Conservation (phyloP, 2,888 invertebrate species). For the Troilus luridus region DNA sequence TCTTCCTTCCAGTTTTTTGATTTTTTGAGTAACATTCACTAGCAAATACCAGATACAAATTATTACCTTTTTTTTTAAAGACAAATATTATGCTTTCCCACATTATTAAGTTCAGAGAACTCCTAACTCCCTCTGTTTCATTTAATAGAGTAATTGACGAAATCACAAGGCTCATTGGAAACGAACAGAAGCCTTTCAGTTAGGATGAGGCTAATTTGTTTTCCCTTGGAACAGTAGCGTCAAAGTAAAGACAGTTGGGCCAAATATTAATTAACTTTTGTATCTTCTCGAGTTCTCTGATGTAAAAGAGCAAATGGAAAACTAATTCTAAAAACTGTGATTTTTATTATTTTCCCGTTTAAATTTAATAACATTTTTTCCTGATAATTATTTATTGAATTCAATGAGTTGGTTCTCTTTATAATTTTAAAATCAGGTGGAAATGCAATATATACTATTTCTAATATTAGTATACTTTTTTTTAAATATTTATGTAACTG, state of each 20-base stretch:
- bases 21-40: no score
- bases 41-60: no score
- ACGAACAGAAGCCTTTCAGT: not conserved
- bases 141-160: not conserved
- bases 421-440: no score
- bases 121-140: not conserved
- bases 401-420: no score
- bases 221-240: not conserved
- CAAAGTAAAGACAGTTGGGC: not conserved
- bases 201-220: not conserved
- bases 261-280: not conserved
- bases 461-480: no score
- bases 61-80: not conserved
- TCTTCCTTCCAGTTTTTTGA: no score
- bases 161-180: constrained; percentile 4
- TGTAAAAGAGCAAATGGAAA: not conserved
- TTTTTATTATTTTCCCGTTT: no score
- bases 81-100: not conserved
- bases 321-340: not conserved
- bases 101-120: not conserved
- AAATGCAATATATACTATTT: no score
- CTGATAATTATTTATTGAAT: no score
- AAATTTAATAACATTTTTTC: no score
- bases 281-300: not conserved
- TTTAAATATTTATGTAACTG: no score